Base-by-base conservation (phyloP, 2,113 vertebrate species). In the Thomomys bottae region DNA sequence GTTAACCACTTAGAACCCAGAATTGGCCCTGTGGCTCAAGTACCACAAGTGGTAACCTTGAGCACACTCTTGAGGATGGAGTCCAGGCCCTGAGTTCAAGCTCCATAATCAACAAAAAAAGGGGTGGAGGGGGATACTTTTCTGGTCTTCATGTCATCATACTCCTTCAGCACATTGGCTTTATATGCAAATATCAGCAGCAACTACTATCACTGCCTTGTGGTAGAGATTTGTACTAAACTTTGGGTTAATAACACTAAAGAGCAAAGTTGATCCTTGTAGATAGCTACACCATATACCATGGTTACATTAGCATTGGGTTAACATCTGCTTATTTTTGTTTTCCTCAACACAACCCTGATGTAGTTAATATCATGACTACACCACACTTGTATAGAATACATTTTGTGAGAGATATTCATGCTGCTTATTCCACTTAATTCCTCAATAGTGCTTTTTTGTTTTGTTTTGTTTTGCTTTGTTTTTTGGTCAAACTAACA, bases 211-310 rank as follows among this genome's bases (percentile, higher is more conserved):
- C 67, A 28, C 18, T 54, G 49, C 18, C 49, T 54, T 54, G 49
- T 54, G 49, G 15, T 42, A 93, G 34, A 88, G 12, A n/a, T 84
- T 78, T 87, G 18, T 57, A 83, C 2, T 24, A 79, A 63, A 32
- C 23, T 67, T 0, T 59, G 40, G 11, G 32, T 94, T 90, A 87
- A 77, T 84, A 94, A 91, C 67, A 64, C 15, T 77, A 87, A 73
- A 78, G 20, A 54, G 5, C 67, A 57, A 66, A 28, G 4, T 76
- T 84, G 86, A 34, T 42, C 67, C 18, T 72, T 68, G 71, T 79
- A 17, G 4, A 77, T 66, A 30, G 17, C 18, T 45, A 64, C n/a
- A 42, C 8, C 54, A 2, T 54, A 42, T 54, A 4, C 32, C 54
- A 49, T 11, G 34, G 61, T 45, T 54, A 54, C 49, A 54, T 54